Evolutionary conservation across 2,888 invertebrate genomes (phyloP), one percentile per base, ranked within the genome.

Genomic region (Melanostoma mellinum): DNA sequence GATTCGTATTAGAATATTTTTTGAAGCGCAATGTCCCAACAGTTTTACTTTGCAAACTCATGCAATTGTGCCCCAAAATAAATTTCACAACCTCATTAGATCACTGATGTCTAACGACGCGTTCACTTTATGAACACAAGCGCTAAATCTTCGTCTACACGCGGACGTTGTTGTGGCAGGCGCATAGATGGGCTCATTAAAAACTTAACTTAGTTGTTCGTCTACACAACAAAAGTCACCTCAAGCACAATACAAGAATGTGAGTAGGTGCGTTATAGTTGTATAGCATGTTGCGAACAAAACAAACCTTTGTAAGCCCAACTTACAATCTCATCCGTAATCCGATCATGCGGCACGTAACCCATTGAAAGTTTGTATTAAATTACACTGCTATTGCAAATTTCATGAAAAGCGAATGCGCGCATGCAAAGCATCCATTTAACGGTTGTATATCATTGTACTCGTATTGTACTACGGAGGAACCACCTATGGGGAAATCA

Each of bases 341-440:
- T 73, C 61, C 60, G 67, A 82, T 82, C 77, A 82, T 72, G 63
- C 56, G 72, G 50, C 67, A 81, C 55, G 50, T 76, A 61, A 75
- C 33, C 65, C 33, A 65, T 71, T 40, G 52, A 76, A 60, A 68
- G 42, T 61, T 56, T 38, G 50, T 32, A 63, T 72, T 56, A 68
- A 68, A 63, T 63, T 63, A 67, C 52, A 20, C 36, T 8, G 10
- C 46, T 33, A 33, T 55, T 65, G 67, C 79, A 55, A 61, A 52
- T 8, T 33, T 9, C 30, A 30, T 4, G 30, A 56, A 33, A 56
- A 38, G 38, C 6, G 3, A 53, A 20, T 20, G 20, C 20, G 20
- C 20, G 40, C 50, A 48, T 56, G 20, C 20, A 20, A 20, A 20
- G 20, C 20, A 20, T 20, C 20, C 20, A 20, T 20, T 20, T 20